Conservation (phyloP, 2,113 vertebrate genomes). For the Anthoscopus minutus region DNA sequence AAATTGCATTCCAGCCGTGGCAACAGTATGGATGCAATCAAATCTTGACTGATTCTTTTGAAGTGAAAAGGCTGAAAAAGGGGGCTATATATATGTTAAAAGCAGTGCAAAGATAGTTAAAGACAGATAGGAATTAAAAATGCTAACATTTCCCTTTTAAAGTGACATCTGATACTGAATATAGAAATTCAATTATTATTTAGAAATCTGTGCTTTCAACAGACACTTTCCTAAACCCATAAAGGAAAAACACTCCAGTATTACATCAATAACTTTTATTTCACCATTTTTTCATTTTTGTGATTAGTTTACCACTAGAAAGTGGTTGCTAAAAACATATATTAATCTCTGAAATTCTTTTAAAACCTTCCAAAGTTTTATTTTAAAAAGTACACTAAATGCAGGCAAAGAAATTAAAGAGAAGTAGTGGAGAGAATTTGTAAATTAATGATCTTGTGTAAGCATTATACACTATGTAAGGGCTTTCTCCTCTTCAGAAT, state of each 20-base stretch:
- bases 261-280: neutral
- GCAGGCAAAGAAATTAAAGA: neutral
- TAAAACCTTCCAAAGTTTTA: neutral
- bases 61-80: neutral
- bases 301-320: neutral
- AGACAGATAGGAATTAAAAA: neutral
- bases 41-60: neutral
- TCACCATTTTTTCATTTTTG: neutral
- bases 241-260: neutral
- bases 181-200: neutral
- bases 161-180: neutral
- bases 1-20: neutral
- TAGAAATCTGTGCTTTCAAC: neutral
- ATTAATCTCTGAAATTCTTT: neutral
- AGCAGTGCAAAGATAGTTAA: neutral
- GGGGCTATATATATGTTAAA: neutral
- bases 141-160: neutral
- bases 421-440: neutral
- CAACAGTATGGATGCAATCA: neutral
- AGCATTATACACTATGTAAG: neutral
- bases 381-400: neutral
- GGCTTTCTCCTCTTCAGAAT: neutral
- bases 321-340: neutral
- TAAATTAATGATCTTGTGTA: neutral
- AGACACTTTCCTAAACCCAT: neutral